These are phyloP conservation scores for Xiphophorus couchianus DNA, from an alignment of 2,113 vertebrate species.

Conservation along the genomic window DNA sequence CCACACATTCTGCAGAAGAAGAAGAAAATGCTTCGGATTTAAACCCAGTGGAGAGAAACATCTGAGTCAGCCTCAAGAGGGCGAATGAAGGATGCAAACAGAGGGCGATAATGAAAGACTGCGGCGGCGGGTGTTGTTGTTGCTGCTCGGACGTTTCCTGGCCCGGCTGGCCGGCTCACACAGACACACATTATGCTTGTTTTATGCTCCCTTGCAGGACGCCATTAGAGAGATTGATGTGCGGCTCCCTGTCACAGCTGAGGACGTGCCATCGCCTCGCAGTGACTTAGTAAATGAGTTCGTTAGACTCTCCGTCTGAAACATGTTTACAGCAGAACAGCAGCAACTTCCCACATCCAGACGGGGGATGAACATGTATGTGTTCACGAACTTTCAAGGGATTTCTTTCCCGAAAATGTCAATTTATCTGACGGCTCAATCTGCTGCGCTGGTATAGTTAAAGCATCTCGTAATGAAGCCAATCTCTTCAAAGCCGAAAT, in stretches of 20 bases:
- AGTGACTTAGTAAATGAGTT: constrained; percentile 78
- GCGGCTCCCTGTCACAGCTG: constrained; percentile 68
- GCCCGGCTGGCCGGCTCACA: constrained; percentile 54
- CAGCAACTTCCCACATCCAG: constrained; percentile 4
- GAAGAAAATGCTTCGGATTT: not conserved
- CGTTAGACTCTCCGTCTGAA: constrained; percentile 62
- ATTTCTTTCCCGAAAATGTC: constrained; percentile 40
- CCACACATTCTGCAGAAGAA: not conserved
- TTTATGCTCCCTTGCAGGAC: constrained; percentile 73
- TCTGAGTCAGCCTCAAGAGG: constrained; percentile 22
- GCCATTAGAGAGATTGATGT: constrained; percentile 82
- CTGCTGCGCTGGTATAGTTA: not conserved
- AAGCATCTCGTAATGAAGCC: constrained; percentile 59
- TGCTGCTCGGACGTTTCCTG: constrained; percentile 33
- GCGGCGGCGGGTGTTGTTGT: constrained; percentile 4
- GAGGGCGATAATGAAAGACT: constrained; percentile 52
- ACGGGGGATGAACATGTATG: not conserved
- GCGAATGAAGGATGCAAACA: constrained; percentile 46
- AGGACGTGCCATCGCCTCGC: constrained; percentile 67
- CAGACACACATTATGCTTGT: constrained; percentile 63
- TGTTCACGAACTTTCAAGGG: constrained; percentile 3
- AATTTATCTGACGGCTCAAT: not conserved
- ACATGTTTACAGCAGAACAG: constrained; percentile 37
- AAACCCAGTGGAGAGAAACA: not conserved
- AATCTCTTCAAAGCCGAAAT: constrained; percentile 54